Evolutionary conservation across 1,140 invertebrate species (phyloP), one percentile per base, ranked within the genome.

Genomic region (Plutomurus gul): DNA sequence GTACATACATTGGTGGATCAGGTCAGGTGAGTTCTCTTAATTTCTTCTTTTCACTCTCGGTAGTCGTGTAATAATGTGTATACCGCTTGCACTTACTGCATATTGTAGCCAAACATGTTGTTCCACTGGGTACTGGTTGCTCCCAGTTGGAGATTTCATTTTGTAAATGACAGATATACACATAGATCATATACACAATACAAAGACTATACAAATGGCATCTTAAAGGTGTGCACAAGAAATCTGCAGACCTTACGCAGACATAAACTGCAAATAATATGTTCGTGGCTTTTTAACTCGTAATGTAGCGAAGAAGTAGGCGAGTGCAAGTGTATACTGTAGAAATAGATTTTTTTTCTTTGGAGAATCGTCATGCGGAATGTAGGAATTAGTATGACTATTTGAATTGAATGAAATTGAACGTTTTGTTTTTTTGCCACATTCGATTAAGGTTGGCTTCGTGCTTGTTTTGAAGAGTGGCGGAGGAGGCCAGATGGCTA

Each of bases 351-450:
- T n/a, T n/a, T n/a, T n/a, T n/a, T n/a, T n/a, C n/a, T n/a, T n/a
- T n/a, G n/a, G n/a, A n/a, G n/a, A n/a, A n/a, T n/a, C n/a, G n/a
- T n/a, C n/a, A n/a, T n/a, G 56, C 30, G 8, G 20, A 49, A 51
- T 22, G 25, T 22, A 22, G 47, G 25, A 51, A 51, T 51, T 51
- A 65, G n/a, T 30, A 33, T 65, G 56, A 33, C 11, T 11, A 65
- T 65, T 65, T 36, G 56, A 33, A n/a, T 16, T 33, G 27, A 36
- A 65, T 65, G 56, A 65, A 65, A 65, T 65, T 65, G 56, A 65
- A 65, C 36, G 25, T 65, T 51, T 51, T 51, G 47, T 51, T 65
- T 65, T 30, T 65, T 25, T 27, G n/a, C 56, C 6, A 65, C 27
- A 65, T 33, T 33, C 7, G n/a, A n/a, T 43, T 43, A 13, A n/a